phyloP scores from a whole-genome alignment of 2,888 invertebrate genomes.

The Caenorhabditis panamensis region DNA sequence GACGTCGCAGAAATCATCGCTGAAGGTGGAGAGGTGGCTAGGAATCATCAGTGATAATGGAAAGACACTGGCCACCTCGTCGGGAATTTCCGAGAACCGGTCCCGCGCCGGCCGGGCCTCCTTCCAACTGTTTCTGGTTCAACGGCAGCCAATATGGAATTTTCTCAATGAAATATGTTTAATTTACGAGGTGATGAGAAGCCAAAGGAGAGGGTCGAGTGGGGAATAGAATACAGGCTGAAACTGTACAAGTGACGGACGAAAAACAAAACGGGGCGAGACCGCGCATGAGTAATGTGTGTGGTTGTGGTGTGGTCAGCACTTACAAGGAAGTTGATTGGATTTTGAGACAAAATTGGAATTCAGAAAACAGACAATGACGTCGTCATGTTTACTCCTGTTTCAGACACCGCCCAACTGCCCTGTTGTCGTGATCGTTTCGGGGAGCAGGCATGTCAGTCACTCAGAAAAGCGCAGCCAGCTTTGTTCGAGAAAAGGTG shows the following conservation, averaged over 20 bases:
- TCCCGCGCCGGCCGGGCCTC: constrained; percentile 23
- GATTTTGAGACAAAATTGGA: constrained; percentile 2
- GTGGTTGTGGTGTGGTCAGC: background rate
- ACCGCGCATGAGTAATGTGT: constrained; percentile 31
- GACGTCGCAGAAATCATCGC: constrained; percentile 24
- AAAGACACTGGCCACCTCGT: constrained; percentile 14
- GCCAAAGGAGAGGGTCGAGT: background rate
- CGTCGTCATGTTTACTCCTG: too few relatives aligned
- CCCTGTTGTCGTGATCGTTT: constrained; percentile 75
- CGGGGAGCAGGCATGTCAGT: constrained; percentile 71
- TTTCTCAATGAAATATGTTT: constrained; percentile 1
- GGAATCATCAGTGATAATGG: constrained; percentile 41
- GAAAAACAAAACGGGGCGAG: background rate
- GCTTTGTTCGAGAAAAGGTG: constrained; percentile 69
- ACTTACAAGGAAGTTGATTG: constrained; percentile 6
- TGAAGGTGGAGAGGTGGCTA: background rate
- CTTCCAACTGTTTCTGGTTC: constrained; percentile 45
- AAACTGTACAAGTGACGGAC: too few relatives aligned
- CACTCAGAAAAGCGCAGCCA: constrained; percentile 70
- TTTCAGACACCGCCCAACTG: constrained; percentile 71
- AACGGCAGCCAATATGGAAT: constrained; percentile 40
- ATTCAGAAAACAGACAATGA: background rate
- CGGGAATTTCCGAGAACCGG: constrained; percentile 52
- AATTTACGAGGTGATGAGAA: constrained; percentile 56
- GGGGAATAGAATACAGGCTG: too few relatives aligned